These are phyloP conservation scores for Drosophila austrosaltans DNA, from an alignment of 2,888 invertebrate genomes.

Conservation along the genomic window DNA sequence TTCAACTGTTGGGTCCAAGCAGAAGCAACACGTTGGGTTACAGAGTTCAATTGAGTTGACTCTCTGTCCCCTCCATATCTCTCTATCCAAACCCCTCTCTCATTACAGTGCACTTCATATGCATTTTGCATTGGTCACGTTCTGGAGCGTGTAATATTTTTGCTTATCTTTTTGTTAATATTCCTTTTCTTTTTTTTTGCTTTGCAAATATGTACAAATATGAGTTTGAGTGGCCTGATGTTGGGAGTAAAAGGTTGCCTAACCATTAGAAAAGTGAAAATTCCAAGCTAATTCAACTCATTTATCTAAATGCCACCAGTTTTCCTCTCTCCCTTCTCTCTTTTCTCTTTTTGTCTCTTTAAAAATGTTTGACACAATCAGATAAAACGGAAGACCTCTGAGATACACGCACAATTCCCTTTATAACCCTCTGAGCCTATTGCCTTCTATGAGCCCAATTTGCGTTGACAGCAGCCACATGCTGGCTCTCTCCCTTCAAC, in stretches of 20 bases:
- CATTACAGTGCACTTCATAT: conserved; percentile 58
- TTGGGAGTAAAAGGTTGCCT: neutral
- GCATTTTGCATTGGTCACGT: conserved; percentile 79
- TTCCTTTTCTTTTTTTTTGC: conserved; percentile 20
- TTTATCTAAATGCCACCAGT: neutral
- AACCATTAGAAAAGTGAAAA: neutral
- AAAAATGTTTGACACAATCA: conserved; percentile 68
- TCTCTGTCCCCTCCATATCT: conserved; percentile 31
- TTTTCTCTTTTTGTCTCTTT: conserved; percentile 19
- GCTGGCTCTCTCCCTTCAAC: conserved; percentile 35
- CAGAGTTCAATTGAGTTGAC: conserved; percentile 78
- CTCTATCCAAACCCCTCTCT: conserved; percentile 24
- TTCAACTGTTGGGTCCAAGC: conserved; percentile 34
- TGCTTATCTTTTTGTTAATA: conserved; percentile 56
- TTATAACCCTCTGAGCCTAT: conserved; percentile 65
- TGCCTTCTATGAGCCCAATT: conserved; percentile 46
- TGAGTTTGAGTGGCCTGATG: conserved; percentile 59
- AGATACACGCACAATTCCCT: conserved; percentile 80
- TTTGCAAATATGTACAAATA: conserved; percentile 77
- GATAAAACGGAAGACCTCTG: conserved; percentile 75
- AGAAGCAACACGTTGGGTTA: conserved; percentile 75
- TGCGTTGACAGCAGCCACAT: conserved; percentile 72
- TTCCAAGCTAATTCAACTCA: neutral
- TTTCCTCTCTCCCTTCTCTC: neutral
- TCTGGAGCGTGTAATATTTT: conserved; percentile 77